Evolutionary conservation across 2,888 invertebrate species (phyloP), one percentile per base, ranked within the genome.

Genomic region (Torymus tubicola): DNA sequence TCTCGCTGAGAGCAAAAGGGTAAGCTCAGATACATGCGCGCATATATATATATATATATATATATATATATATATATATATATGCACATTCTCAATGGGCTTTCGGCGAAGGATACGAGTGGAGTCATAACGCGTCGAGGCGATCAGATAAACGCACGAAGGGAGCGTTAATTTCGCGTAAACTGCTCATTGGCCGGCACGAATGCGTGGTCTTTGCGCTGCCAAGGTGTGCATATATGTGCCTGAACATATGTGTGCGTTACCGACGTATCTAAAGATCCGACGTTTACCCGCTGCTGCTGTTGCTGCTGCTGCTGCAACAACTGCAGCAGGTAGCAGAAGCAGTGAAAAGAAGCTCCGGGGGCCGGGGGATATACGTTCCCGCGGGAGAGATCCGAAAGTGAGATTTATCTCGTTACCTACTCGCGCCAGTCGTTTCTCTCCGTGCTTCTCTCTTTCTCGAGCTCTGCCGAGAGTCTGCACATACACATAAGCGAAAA

Each of bases 331-430:
- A 71, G 21, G 57, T 13, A 53, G 69, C 60, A 24, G 63, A 55
- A 57, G 31, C 24, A 52, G 42, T 57, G 14, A 42, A 16, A 42
- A n/a, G 55, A 53, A 57, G 12, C 63, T 72, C 77, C 78, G 67
- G 80, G 78, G 73, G 73, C 77, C 61, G 75, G 80, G 72, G 75
- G 80, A 76, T 72, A 81, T 84, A 80, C 81, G 78, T 84, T 83
- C 82, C 84, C 81, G 74, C 77, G 81, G 80, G 83, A 81, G 81
- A 85, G 85, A 86, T 86, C 84, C 83, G 82, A 85, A 86, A 86
- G 85, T 84, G 85, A 86, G 86, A 86, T 86, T 86, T 85, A 84
- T 85, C 85, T 84, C 84, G 84, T 84, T 78, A 83, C 81, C 80
- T 79, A 83, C 77, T 83, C 71, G 75, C 78, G 72, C 60, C 50